Percentiles rank a stretch among this genome's conserved stretches.
phyloP scores from a whole-genome alignment of 2,113 vertebrate genomes.

The Tenebrosternarchus preto region DNA sequence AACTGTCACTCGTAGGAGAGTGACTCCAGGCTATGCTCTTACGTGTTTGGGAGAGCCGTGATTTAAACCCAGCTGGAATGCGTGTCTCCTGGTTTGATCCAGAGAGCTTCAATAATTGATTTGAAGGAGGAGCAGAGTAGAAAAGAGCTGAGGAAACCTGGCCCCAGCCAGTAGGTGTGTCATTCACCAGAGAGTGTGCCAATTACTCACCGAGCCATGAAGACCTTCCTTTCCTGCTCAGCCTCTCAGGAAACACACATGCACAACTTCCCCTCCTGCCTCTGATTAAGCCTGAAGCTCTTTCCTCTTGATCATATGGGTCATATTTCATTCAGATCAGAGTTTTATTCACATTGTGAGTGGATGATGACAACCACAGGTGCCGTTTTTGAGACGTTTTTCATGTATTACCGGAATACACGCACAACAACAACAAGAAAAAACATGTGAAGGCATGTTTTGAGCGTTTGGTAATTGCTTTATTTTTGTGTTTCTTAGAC shows the following conservation, averaged over 20 bases:
- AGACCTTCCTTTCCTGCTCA: background rate
- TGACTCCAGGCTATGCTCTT: background rate
- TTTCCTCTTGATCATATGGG: background rate
- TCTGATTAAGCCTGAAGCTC: background rate
- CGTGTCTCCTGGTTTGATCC: background rate
- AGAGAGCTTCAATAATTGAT: conserved; percentile 19
- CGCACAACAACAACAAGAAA: too few relatives aligned
- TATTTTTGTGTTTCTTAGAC: background rate
- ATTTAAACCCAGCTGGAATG: conserved; percentile 2
- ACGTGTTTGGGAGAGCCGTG: background rate
- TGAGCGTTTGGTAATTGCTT: background rate
- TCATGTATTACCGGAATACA: background rate
- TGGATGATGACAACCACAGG: background rate
- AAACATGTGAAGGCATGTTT: background rate
- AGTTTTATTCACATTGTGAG: background rate
- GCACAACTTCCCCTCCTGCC: background rate
- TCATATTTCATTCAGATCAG: background rate
- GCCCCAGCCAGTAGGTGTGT: conserved; percentile 1
- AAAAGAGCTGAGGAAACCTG: conserved; percentile 12
- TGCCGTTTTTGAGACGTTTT: background rate
- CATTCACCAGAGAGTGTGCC: background rate
- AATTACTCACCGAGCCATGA: conserved; percentile 2
- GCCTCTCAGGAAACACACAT: background rate
- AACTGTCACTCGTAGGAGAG: background rate
- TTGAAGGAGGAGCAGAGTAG: background rate